A percentile compares a stretch with the other conserved stretches of the same genome.
Evolutionary conservation across 2,113 vertebrate genomes (phyloP).

Genomic region (Scytalopus superciliaris): DNA sequence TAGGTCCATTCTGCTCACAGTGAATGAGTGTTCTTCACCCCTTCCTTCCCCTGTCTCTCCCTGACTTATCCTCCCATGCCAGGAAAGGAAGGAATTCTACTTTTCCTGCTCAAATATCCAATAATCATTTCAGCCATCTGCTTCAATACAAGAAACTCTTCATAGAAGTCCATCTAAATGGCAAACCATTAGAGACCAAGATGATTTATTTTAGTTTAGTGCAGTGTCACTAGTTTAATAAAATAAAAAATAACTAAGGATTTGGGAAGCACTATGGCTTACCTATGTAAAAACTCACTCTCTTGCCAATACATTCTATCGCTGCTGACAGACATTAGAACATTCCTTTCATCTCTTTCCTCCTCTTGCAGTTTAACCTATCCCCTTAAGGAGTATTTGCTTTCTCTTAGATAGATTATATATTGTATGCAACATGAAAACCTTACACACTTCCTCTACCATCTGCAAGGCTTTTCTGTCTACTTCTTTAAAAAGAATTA

Average conservation of each 20-base stretch:
- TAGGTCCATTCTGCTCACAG: constrained; percentile 1
- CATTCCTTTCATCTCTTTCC: constrained; percentile 75
- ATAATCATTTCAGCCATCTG: constrained; percentile 43
- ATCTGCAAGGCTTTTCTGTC: constrained; percentile 64
- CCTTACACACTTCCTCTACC: constrained; percentile 59
- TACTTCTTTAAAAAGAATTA: constrained; percentile 50
- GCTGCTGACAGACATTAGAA: constrained; percentile 71
- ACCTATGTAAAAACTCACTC: constrained; percentile 58
- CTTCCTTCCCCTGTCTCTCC: not conserved
- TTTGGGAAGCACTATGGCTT: constrained; percentile 55
- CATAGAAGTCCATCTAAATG: constrained; percentile 39
- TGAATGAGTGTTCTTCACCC: not conserved
- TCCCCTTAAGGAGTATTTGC: constrained; percentile 73
- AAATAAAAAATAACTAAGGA: constrained; percentile 67
- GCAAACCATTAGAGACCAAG: constrained; percentile 51
- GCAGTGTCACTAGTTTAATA: constrained; percentile 59
- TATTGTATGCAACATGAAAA: constrained; percentile 60
- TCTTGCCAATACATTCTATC: constrained; percentile 59
- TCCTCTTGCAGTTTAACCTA: constrained; percentile 70
- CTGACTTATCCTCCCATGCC: constrained; percentile 29
- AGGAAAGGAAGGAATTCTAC: constrained; percentile 45
- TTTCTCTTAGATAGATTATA: constrained; percentile 74
- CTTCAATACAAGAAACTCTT: constrained; percentile 44
- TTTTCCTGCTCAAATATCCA: constrained; percentile 57
- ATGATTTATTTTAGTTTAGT: constrained; percentile 66